phyloP scores from a whole-genome alignment of 2,888 invertebrate genomes.

The Parascotia fuliginaria region DNA sequence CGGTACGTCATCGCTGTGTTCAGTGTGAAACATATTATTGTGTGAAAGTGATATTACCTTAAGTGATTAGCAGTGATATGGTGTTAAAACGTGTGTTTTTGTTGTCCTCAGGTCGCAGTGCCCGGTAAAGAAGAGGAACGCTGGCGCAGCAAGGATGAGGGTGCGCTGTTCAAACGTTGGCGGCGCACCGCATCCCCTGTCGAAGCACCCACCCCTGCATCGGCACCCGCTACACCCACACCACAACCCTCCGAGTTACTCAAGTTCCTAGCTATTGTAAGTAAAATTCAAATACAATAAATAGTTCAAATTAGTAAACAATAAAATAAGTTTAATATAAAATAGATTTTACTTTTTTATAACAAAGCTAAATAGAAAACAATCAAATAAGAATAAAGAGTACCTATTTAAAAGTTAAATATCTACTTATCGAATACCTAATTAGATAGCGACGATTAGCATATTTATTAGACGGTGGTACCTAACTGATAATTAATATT shows the following conservation, averaged over 20 bases:
- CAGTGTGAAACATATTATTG: conserved; percentile 40
- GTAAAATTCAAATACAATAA: too few species aligned
- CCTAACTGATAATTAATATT: conserved; percentile 19
- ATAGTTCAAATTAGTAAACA: not conserved
- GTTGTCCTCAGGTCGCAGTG: conserved; percentile 82
- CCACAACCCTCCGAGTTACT: conserved; percentile 82
- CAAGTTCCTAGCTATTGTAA: conserved; percentile 93
- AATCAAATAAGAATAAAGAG: not conserved
- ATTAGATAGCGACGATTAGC: too few species aligned
- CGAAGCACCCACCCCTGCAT: conserved; percentile 55
- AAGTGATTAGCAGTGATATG: conserved; percentile 55
- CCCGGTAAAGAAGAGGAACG: conserved; percentile 81
- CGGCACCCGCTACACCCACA: conserved; percentile 52
- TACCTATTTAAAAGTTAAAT: too few species aligned
- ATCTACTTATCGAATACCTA: too few species aligned
- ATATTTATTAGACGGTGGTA: too few species aligned
- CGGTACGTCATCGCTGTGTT: conserved; percentile 77
- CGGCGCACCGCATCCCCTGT: conserved; percentile 65
- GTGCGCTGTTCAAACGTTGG: conserved; percentile 80
- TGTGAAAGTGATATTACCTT: conserved; percentile 53
- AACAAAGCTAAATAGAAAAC: not conserved
- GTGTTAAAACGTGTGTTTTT: conserved; percentile 74
- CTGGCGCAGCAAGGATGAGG: conserved; percentile 78
- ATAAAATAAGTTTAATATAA: not conserved
- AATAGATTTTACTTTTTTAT: not conserved